Evolutionary conservation across 1,140 invertebrate species (phyloP).

Genomic region (Drosophila pectinifera): DNA sequence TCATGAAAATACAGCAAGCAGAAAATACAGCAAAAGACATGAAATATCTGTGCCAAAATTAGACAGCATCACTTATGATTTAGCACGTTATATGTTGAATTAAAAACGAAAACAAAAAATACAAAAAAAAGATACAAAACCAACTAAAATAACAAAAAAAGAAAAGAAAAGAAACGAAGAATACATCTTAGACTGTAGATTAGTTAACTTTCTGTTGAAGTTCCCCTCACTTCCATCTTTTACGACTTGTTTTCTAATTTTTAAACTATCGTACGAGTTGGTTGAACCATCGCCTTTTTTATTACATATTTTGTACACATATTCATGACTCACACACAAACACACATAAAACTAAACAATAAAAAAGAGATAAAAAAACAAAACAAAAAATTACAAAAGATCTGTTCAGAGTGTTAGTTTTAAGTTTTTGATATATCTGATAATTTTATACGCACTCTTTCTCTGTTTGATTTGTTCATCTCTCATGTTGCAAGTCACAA

Average conservation of each 20-base stretch:
- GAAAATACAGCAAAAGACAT: constrained; percentile 61
- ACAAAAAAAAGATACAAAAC: constrained; percentile 11
- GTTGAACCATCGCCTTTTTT: constrained; percentile 43
- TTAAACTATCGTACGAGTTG: constrained; percentile 67
- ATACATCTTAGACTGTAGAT: constrained; percentile 46
- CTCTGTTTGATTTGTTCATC: constrained; percentile 77
- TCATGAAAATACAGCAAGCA: constrained; percentile 35
- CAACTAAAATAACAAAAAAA: constrained; percentile 9
- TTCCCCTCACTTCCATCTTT: constrained; percentile 33
- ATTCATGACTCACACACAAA: constrained; percentile 33
- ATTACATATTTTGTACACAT: constrained; percentile 59
- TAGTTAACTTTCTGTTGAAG: constrained; percentile 57
- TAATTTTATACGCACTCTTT: constrained; percentile 56
- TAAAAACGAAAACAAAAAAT: constrained; percentile 27
- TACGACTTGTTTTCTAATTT: constrained; percentile 61
- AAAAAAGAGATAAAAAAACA: neutral
- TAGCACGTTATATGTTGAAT: constrained; percentile 75
- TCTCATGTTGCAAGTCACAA: constrained; percentile 77
- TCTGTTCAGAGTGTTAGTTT: constrained; percentile 48
- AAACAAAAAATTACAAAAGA: constrained; percentile 18
- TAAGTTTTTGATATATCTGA: constrained; percentile 48
- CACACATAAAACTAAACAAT: constrained; percentile 28
- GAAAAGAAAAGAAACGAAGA: constrained; percentile 39
- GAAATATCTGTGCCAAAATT: constrained; percentile 69
- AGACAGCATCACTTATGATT: constrained; percentile 58